Evolutionary conservation across 2,888 invertebrate species (phyloP).

Genomic region (Xestia xanthographa): DNA sequence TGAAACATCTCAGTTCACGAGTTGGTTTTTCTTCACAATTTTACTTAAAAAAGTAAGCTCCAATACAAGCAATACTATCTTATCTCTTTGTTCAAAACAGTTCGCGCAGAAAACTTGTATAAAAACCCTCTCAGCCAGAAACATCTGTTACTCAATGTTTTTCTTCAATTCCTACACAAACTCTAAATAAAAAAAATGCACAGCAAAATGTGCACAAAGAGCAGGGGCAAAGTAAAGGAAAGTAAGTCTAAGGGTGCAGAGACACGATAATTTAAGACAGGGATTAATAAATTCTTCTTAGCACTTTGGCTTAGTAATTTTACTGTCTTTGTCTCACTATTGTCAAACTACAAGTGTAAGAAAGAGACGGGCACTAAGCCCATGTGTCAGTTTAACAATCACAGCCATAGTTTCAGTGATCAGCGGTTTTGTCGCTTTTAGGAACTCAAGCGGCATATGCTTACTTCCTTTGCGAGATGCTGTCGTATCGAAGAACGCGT

Average conservation of each 20-base stretch:
- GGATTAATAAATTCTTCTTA: background rate
- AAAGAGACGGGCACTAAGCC: background rate
- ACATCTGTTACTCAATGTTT: constrained; percentile 54
- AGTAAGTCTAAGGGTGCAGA: constrained; percentile 1
- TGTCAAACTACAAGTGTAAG: background rate
- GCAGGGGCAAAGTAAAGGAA: constrained; percentile 42
- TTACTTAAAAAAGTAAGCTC: background rate
- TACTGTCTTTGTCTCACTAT: background rate
- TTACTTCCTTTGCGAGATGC: background rate
- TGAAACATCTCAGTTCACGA: background rate
- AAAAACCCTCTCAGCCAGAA: constrained; percentile 26
- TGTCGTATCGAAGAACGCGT: rapidly evolving
- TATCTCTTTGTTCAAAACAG: constrained; percentile 23
- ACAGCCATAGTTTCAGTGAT: background rate
- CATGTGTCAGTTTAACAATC: background rate
- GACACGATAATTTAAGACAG: background rate
- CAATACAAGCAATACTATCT: constrained; percentile 24
- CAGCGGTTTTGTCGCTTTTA: background rate
- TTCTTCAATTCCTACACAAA: constrained; percentile 44
- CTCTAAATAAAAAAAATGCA: constrained; percentile 38
- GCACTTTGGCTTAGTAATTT: background rate
- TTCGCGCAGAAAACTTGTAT: constrained; percentile 27
- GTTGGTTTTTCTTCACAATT: background rate
- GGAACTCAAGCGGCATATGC: background rate
- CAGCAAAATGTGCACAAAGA: constrained; percentile 29